A percentile compares a stretch with the other conserved stretches of the same genome.
Conservation (phyloP, 2,113 vertebrate genomes). For the Hippolais icterina region DNA sequence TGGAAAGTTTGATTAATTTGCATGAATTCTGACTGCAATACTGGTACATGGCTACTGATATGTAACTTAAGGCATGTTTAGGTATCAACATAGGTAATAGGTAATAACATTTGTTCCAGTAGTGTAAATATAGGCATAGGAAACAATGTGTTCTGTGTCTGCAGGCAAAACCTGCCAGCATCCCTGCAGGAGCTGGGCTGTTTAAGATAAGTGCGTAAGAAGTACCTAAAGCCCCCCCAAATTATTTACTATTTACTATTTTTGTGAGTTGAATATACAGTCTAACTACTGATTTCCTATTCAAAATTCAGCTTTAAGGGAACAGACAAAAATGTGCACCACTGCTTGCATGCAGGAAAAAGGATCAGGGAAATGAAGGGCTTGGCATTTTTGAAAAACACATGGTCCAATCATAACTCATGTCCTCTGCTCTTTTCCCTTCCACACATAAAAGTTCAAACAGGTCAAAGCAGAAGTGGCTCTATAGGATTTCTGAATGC, state of each 20-base stretch:
- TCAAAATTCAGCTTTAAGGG: neutral
- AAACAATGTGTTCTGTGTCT: neutral
- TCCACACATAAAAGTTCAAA: neutral
- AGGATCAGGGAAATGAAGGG: neutral
- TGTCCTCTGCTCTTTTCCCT: neutral
- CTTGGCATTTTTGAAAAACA: neutral
- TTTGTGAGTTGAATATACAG: neutral
- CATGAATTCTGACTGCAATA: neutral
- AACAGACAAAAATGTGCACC: neutral
- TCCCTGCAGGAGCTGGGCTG: neutral
- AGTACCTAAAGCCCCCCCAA: neutral
- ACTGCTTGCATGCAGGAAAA: neutral
- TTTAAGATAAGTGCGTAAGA: neutral
- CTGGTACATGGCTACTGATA: neutral
- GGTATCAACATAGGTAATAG: too few species aligned
- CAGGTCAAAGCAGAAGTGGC: neutral
- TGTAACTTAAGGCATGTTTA: neutral
- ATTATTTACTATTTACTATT: neutral
- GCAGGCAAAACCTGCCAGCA: neutral
- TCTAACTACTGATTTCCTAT: neutral
- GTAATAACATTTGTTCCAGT: neutral
- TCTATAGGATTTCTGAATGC: neutral
- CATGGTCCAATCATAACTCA: neutral
- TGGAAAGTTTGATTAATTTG: neutral
- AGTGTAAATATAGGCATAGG: neutral